Percentiles rank a stretch among this genome's conserved stretches.
phyloP scores from a whole-genome alignment of 2,797 vertebrate species.

The Botia kubotai region DNA sequence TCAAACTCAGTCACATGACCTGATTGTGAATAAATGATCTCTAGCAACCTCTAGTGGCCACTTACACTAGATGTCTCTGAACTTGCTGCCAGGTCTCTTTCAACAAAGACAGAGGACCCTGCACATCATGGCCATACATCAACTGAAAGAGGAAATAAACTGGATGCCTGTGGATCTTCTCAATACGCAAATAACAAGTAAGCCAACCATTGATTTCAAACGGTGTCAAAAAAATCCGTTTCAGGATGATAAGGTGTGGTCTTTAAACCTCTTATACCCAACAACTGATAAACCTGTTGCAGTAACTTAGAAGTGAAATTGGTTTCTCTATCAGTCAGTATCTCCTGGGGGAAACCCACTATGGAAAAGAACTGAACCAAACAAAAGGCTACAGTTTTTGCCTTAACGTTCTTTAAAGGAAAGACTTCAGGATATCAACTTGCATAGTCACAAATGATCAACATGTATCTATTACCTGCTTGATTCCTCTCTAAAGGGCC shows the following conservation, averaged over 20 bases:
- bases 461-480: conserved; percentile 1
- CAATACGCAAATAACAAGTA: neutral
- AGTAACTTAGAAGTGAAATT: neutral
- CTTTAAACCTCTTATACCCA: neutral
- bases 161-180: too few relatives aligned
- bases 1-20: too few relatives aligned
- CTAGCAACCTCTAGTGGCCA: too few relatives aligned
- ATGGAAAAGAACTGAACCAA: conserved; percentile 1
- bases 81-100: too few relatives aligned
- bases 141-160: too few relatives aligned
- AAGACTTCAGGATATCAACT: neutral
- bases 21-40: too few relatives aligned
- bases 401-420: neutral
- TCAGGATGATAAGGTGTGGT: neutral
- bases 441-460: conserved; percentile 16
- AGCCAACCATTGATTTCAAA: neutral
- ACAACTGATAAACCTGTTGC: neutral
- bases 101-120: too few relatives aligned
- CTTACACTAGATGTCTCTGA: too few relatives aligned
- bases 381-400: conserved; percentile 4
- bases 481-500: too few relatives aligned
- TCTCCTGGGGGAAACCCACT: conserved; percentile 3
- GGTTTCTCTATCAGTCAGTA: neutral
- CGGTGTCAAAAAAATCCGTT: neutral
- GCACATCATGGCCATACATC: too few relatives aligned